These are phyloP conservation scores for Exephanes ischioxanthus DNA, from an alignment of 2,888 invertebrate genomes.

Conservation along the genomic window DNA sequence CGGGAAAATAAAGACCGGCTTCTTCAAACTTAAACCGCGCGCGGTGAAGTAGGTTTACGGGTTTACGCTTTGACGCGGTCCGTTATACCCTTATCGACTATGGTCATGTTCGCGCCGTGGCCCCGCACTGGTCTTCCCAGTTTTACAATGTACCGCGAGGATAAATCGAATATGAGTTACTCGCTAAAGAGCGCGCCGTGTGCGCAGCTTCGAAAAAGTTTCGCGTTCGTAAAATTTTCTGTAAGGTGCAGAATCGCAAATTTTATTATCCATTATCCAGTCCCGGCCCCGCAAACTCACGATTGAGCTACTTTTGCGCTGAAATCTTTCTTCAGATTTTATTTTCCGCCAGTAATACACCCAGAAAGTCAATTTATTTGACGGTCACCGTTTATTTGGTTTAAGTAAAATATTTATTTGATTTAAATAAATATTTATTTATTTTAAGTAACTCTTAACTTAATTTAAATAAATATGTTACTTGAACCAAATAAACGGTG, in stretches of 20 bases:
- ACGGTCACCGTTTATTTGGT: no score
- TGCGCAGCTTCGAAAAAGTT: neutral
- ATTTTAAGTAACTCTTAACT: no score
- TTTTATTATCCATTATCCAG: constrained; percentile 16
- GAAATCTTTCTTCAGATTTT: neutral
- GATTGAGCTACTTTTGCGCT: neutral
- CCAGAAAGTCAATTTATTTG: no score
- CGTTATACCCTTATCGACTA: constrained; percentile 68
- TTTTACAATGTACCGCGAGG: constrained; percentile 38
- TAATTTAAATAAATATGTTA: no score
- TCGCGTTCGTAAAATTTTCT: neutral
- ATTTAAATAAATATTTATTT: no score
- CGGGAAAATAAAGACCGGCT: constrained; percentile 40
- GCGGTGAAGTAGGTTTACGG: constrained; percentile 69
- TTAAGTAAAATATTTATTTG: no score
- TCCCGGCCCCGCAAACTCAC: neutral
- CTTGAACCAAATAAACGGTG: no score
- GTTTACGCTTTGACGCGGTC: constrained; percentile 68
- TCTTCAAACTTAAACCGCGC: constrained; percentile 46
- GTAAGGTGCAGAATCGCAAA: neutral
- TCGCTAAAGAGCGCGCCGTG: neutral
- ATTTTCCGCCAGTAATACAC: neutral
- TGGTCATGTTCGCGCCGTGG: constrained; percentile 33
- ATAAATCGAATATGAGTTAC: constrained; percentile 6
- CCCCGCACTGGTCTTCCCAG: constrained; percentile 20